A percentile compares a stretch with the other conserved stretches of the same genome.
Conservation (phyloP, 2,797 vertebrate species). For the Enoplosus armatus region DNA sequence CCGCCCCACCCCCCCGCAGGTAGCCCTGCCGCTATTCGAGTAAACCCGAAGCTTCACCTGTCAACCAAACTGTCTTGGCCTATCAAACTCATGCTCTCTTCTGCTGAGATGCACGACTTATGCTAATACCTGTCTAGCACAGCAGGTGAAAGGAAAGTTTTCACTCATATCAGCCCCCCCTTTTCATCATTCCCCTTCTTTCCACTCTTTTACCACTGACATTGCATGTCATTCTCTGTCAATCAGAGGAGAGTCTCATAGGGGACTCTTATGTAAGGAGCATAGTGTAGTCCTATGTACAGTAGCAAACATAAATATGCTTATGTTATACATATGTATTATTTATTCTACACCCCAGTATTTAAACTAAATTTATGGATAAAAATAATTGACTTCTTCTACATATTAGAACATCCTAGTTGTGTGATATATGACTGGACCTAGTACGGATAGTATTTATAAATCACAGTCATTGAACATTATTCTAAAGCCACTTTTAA, state of each 20-base stretch:
- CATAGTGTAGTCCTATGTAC: background rate
- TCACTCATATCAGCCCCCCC: slow-evolving; percentile 35
- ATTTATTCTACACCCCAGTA: background rate
- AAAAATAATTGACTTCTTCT: background rate
- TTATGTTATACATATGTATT: background rate
- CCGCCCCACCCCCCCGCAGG: slow-evolving; percentile 9
- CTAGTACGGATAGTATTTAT: background rate
- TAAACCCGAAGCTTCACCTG: slow-evolving; percentile 63
- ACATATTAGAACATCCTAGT: background rate
- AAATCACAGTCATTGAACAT: background rate
- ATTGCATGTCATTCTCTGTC: slow-evolving; percentile 42
- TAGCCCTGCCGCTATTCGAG: slow-evolving; percentile 24
- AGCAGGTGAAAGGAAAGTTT: slow-evolving; percentile 56
- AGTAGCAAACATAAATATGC: background rate
- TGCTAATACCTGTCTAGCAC: slow-evolving; percentile 64
- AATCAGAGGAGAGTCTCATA: slow-evolving; percentile 17
- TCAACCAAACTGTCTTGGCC: slow-evolving; percentile 64
- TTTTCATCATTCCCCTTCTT: slow-evolving; percentile 37
- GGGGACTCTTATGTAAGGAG: background rate
- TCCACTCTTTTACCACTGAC: slow-evolving; percentile 33
- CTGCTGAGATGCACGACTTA: slow-evolving; percentile 52
- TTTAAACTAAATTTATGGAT: background rate
- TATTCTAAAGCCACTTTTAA: background rate
- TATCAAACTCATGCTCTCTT: slow-evolving; percentile 48
- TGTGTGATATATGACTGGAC: background rate